Base-by-base conservation (phyloP, 1,140 invertebrate species). In the Hesperophylax magnus region DNA sequence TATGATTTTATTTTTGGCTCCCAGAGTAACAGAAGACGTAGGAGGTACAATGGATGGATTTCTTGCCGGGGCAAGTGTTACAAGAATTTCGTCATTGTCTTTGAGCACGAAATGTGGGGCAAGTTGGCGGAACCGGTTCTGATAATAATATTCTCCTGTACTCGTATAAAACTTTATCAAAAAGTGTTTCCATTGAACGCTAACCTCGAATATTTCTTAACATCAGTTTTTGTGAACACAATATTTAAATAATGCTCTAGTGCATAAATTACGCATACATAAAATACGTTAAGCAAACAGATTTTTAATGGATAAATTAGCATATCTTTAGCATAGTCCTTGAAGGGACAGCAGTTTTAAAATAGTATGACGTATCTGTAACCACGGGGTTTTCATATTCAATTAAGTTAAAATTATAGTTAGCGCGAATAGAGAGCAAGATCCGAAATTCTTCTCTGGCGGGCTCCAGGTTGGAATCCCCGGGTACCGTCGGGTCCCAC, bases 401-500 rank as follows among this genome's bases (percentile, higher is more conserved):
- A 39, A 39, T 39, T 39, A 39, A 8, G 34, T 39, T 39, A 6
- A 39, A 39, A 39, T 39, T 39, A 39, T 4, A 39, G 31, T 47
- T 89, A 90, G 86, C 89, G 89, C 85, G 89, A 90, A 83, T 90
- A 90, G 74, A 90, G 85, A 80, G 89, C 89, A 79, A 90, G 88
- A 87, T 90, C 89, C 77, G 89, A 90, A 85, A 90, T 90, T 84
- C 89, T 86, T 53, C 89, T 88, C 85, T 90, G 89, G 83, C 89
- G 87, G 31, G 89, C 85, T 39, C 88, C 88, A n/a, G 88, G 86
- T 84, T 90, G 89, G 88, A 97, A 97, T 34, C 96, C 96, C 69
- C 92, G 91, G 27, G 95, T 95, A 24, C 96, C 96, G 88, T 97
- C 96, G 4, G 96, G 96, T 8, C 95, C 96, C 78, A 93, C 91